Conservation (phyloP, 1,140 invertebrate species). For the Diplogasteroides magnus region DNA sequence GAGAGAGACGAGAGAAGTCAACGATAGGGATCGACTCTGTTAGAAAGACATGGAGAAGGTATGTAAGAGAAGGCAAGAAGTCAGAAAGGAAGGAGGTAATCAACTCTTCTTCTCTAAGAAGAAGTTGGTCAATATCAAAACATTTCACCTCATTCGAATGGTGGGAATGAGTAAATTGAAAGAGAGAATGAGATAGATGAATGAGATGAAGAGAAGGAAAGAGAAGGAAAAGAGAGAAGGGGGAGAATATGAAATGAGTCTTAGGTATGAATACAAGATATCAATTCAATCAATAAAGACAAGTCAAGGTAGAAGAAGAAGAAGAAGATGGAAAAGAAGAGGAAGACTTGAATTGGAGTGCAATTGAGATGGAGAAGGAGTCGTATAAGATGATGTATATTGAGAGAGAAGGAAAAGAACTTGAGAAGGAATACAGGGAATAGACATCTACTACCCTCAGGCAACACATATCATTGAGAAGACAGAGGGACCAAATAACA, state of each 20-base stretch:
- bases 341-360: background rate
- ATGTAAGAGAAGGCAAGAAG: background rate
- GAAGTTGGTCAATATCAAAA: conserved; percentile 1
- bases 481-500: background rate
- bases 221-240: conserved; percentile 3
- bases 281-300: background rate
- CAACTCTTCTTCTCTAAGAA: conserved; percentile 5
- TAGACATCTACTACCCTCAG: conserved; percentile 2
- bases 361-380: conserved; percentile 1
- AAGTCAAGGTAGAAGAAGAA: background rate
- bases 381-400: conserved; percentile 8
- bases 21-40: background rate
- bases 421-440: background rate
- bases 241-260: conserved; percentile 7
- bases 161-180: conserved; percentile 7
- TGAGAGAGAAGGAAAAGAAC: conserved; percentile 7
- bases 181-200: background rate
- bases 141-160: background rate
- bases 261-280: conserved; percentile 1
- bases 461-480: background rate
- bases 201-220: background rate
- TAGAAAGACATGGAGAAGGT: background rate
- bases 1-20: conserved; percentile 6
- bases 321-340: background rate
- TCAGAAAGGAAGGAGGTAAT: background rate